Conservation (phyloP, 2,888 invertebrate species). For the Emmelina monodactyla region DNA sequence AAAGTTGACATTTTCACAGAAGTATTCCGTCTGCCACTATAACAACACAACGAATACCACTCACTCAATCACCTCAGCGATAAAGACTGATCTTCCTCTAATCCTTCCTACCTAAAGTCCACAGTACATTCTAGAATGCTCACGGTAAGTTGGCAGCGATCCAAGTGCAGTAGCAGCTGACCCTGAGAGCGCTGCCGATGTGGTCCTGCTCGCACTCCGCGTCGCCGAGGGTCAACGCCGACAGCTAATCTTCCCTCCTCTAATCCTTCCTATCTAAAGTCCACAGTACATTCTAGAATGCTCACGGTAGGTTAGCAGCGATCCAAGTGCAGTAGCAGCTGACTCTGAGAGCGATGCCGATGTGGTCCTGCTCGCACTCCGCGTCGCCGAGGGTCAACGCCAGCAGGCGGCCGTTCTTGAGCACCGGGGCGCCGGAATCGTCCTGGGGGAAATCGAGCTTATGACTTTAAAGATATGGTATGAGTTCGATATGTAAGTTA, state of each 20-base stretch:
- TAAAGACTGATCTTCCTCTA: no score
- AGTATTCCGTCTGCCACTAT: no score
- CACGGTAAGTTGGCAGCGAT: conserved; percentile 35
- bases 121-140: no score
- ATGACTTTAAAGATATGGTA: no score
- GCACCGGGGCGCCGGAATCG: conserved; percentile 35
- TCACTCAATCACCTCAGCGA: no score
- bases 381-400: conserved; percentile 34
- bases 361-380: conserved; percentile 24
- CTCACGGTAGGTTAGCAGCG: conserved; percentile 34
- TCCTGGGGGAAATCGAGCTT: conserved; percentile 21
- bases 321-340: conserved; percentile 40
- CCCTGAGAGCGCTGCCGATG: conserved; percentile 33
- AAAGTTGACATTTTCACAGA: no score
- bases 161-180: conserved; percentile 39
- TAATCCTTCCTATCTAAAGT: no score
- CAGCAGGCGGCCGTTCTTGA: conserved; percentile 26
- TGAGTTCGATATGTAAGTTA: conserved; percentile 7
- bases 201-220: conserved; percentile 25
- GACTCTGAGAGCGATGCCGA: conserved; percentile 35
- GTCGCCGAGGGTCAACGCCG: conserved; percentile 34
- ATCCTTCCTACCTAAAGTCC: no score
- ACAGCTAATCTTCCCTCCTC: no score
- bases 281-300: no score
- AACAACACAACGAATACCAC: no score